Conservation (phyloP, 1,140 invertebrate genomes). For the Apis mellifera region Amel_HAv3.1 CM009934.2:9418001-9418500, state of each 20-base stretch:
- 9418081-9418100: constrained; percentile 16
- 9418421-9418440: too few relatives aligned
- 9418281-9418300: neutral
- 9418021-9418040: neutral
- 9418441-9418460: too few relatives aligned
- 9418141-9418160: constrained; percentile 5
- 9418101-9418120: constrained; percentile 40
- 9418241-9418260: neutral
- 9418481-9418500: too few relatives aligned
- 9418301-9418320: too few relatives aligned
- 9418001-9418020: constrained; percentile 9
- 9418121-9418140: constrained; percentile 39
- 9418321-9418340: neutral
- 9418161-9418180: constrained; percentile 54
- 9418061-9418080: constrained; percentile 8
- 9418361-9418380: neutral
- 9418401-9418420: too few relatives aligned
- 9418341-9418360: neutral
- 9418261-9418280: neutral
- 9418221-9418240: constrained; percentile 50
- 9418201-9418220: constrained; percentile 51
- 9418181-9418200: constrained; percentile 50
- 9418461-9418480: too few relatives aligned
- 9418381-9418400: too few relatives aligned
- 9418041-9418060: constrained; percentile 38